These are phyloP conservation scores for Polyodon spathula DNA, from an alignment of 2,113 vertebrate genomes.

Conservation along the genomic window DNA sequence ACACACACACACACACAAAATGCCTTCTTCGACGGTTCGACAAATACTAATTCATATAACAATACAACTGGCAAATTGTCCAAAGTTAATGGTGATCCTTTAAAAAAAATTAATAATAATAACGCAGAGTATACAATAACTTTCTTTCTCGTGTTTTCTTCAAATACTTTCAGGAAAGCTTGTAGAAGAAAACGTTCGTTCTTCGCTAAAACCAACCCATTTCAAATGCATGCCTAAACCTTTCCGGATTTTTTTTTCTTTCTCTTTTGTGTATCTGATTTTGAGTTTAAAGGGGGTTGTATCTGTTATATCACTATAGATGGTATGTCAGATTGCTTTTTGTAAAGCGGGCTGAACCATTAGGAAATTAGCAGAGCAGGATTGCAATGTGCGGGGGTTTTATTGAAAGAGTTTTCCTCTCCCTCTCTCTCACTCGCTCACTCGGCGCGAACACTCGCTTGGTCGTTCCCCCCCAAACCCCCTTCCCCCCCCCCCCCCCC, in stretches of 20 bases:
- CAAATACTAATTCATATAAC: too few species aligned
- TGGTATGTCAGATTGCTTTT: slow-evolving; percentile 41
- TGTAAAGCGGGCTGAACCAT: slow-evolving; percentile 31
- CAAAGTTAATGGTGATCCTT: too few species aligned
- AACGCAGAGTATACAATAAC: too few species aligned
- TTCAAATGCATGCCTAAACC: background rate
- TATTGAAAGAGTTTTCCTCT: slow-evolving; percentile 58
- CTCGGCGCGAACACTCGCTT: background rate
- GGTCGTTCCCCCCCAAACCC: too few species aligned
- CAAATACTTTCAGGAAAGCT: too few species aligned
- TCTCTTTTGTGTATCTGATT: slow-evolving; percentile 10
- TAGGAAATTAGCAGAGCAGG: slow-evolving; percentile 48
- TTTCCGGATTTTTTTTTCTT: background rate
- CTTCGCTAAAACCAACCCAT: too few species aligned
- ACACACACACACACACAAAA: too few species aligned
- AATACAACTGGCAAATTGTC: too few species aligned
- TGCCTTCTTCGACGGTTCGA: too few species aligned
- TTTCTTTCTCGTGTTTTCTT: too few species aligned
- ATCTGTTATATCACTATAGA: slow-evolving; percentile 37
- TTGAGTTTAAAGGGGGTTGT: background rate
- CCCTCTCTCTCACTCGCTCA: slow-evolving; percentile 25
- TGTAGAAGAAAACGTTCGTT: too few species aligned
- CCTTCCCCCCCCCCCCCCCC: slow-evolving; percentile 30
- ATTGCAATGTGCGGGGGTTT: slow-evolving; percentile 46
- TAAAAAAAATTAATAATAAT: too few species aligned